Percentiles rank a stretch among this genome's conserved stretches.
Conservation (phyloP, 1,140 invertebrate genomes). For the Dendrolimus punctatus region DNA sequence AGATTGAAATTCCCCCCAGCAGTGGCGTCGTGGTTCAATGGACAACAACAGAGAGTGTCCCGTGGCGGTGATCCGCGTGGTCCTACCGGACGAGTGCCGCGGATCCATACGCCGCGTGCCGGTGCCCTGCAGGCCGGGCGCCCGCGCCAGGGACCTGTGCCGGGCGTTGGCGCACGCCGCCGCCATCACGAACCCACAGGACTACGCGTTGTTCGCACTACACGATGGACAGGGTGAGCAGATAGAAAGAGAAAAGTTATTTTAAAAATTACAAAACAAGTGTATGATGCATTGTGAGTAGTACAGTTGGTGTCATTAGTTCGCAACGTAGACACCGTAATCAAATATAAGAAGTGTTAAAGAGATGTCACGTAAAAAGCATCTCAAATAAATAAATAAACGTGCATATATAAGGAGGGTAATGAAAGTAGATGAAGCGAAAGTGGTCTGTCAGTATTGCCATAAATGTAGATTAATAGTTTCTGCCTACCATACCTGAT, state of each 20-base stretch:
- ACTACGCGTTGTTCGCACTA: slow-evolving; percentile 94
- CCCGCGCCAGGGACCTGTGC: slow-evolving; percentile 93
- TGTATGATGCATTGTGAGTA: too few relatives aligned
- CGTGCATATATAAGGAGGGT: too few relatives aligned
- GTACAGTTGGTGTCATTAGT: too few relatives aligned
- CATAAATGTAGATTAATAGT: not conserved
- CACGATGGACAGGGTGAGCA: slow-evolving; percentile 88
- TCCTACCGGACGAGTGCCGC: slow-evolving; percentile 93
- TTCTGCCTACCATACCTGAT: too few relatives aligned
- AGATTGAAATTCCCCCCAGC: not conserved
- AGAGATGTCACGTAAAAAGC: too few relatives aligned
- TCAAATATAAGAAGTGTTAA: too few relatives aligned
- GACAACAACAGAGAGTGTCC: slow-evolving; percentile 25
- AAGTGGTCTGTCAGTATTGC: not conserved
- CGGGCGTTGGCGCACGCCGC: slow-evolving; percentile 94
- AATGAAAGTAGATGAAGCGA: too few relatives aligned
- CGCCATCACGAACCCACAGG: slow-evolving; percentile 94
- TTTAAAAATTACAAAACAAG: not conserved
- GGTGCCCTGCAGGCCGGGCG: slow-evolving; percentile 91
- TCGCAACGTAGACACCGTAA: not conserved
- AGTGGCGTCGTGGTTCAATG: slow-evolving; percentile 68
- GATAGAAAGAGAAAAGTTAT: not conserved
- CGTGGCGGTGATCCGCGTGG: slow-evolving; percentile 83
- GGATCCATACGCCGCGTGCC: slow-evolving; percentile 93
- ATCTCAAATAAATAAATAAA: too few relatives aligned